Base-by-base conservation (phyloP, 35 echinoderm and acorn worm species). In the Nesometra sesokonis region DNA sequence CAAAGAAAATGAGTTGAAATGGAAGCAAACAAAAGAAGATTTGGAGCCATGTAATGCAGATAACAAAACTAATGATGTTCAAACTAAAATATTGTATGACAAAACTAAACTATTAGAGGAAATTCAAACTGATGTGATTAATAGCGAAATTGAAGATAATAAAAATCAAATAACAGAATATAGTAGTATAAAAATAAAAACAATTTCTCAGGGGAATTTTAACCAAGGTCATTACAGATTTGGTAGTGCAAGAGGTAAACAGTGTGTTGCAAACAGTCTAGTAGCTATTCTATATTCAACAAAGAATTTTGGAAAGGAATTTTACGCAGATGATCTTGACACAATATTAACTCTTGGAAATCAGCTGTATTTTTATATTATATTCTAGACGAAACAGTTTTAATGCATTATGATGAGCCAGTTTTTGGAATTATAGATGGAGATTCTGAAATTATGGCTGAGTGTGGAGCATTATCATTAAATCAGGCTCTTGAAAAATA, bases 391-490 rank as follows among this genome's bases (percentile, higher is more conserved):
- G 36, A 84, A 11, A 84, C 13, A 15, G 43, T 84, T 84, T 11
- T 29, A 84, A 84, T 84, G 2, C 5, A 15, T 84, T 46, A 17
- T 30, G 46, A n/a, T 46, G 82, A 84, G 17, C 29, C 82, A 43
- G 82, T 84, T 3, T 84, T 84, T 84, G 82, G 82, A 11, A 84
- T 84, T 84, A 84, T 84, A 84, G 82, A 84, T 84, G 36, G 82
- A 17, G 29, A 84, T 84, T 15, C 15, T 4, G 39, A 84, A 35
- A 7, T 13, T 17, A 36, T 84, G 82, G 82, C 33, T 15, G 82
- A 84, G 32, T 84, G 31, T 84, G 82, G 82, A 7, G 82, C 82
- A 7, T 32, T 84, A 13, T 84, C 39, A 84, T 84, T 84, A 84
- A 43, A 84, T 15, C 82, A 84, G 13, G 82, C 82, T 43, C 82